These are phyloP conservation scores for Colletes latitarsis DNA, from an alignment of 1,140 invertebrate species.

Conservation along the genomic window DNA sequence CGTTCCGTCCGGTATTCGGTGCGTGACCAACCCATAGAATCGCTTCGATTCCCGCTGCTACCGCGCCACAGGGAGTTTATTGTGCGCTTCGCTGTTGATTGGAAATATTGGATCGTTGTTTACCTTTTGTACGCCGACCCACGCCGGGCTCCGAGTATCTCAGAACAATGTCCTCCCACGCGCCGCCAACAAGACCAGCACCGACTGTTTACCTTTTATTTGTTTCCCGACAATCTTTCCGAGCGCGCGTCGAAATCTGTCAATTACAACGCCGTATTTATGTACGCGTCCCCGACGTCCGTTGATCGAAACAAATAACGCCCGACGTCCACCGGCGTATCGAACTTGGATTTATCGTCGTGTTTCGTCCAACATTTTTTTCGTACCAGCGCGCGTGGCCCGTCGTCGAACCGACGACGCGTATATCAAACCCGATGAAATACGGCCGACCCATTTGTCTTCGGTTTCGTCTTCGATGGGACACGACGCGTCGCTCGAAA, in stretches of 20 bases:
- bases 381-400: no score
- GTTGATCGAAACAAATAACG: constrained; percentile 43
- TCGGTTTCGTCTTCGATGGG: constrained; percentile 14
- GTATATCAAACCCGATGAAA: constrained; percentile 14
- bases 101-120: constrained; percentile 51
- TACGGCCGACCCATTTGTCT: constrained; percentile 29
- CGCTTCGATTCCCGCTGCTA: constrained; percentile 13
- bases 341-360: constrained; percentile 30
- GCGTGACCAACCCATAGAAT: constrained; percentile 18
- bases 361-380: constrained; percentile 3
- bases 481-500: constrained; percentile 23
- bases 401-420: background rate
- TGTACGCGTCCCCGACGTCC: background rate
- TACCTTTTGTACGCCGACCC: constrained; percentile 18
- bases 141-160: constrained; percentile 14
- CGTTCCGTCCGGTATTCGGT: constrained; percentile 17
- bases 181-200: constrained; percentile 1
- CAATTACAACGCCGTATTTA: constrained; percentile 36
- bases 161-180: constrained; percentile 40
- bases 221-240: constrained; percentile 20
- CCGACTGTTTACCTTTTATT: constrained; percentile 25
- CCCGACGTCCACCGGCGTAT: background rate
- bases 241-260: constrained; percentile 18
- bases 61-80: constrained; percentile 5
- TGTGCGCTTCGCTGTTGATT: constrained; percentile 33